Evolutionary conservation across 1,140 invertebrate species (phyloP).

Genomic region (Subanguina moxae): DNA sequence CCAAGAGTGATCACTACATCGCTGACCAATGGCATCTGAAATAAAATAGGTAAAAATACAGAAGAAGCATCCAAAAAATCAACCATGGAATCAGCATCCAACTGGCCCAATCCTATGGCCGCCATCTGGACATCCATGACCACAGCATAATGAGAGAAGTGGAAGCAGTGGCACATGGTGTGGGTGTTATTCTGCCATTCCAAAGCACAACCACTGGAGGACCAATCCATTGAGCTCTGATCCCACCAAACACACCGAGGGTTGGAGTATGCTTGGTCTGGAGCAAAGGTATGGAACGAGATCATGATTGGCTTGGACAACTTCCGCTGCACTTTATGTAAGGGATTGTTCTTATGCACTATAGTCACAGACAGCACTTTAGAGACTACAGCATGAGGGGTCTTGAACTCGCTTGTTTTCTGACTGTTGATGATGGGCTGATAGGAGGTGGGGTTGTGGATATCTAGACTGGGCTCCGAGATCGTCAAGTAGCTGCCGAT

Average conservation of each 20-base stretch:
- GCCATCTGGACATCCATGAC: slow-evolving; percentile 2
- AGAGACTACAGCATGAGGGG: too few relatives aligned
- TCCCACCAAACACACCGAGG: slow-evolving; percentile 14
- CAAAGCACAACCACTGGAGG: not conserved
- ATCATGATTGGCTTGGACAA: not conserved
- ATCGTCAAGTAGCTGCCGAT: slow-evolving; percentile 2
- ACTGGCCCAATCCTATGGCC: not conserved
- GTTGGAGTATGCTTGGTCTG: not conserved
- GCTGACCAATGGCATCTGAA: too few relatives aligned
- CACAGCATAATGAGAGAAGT: slow-evolving; percentile 10
- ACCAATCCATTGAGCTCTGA: not conserved
- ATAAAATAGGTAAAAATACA: not conserved
- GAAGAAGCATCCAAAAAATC: not conserved
- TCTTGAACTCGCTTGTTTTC: too few relatives aligned
- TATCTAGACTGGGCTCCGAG: not conserved
- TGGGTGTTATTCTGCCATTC: slow-evolving; percentile 4
- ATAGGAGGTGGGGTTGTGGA: too few relatives aligned
- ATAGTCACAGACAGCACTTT: not conserved
- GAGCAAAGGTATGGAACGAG: not conserved
- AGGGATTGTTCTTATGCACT: slow-evolving; percentile 4
- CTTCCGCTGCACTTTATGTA: not conserved
- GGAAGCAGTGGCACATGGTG: slow-evolving; percentile 9
- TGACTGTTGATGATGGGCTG: too few relatives aligned
- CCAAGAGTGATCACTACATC: too few relatives aligned
- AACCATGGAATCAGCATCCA: not conserved